Percentiles rank a stretch among this genome's conserved stretches.
Evolutionary conservation across 2,113 vertebrate genomes (phyloP).

Genomic region (Pardalotus punctatus): DNA sequence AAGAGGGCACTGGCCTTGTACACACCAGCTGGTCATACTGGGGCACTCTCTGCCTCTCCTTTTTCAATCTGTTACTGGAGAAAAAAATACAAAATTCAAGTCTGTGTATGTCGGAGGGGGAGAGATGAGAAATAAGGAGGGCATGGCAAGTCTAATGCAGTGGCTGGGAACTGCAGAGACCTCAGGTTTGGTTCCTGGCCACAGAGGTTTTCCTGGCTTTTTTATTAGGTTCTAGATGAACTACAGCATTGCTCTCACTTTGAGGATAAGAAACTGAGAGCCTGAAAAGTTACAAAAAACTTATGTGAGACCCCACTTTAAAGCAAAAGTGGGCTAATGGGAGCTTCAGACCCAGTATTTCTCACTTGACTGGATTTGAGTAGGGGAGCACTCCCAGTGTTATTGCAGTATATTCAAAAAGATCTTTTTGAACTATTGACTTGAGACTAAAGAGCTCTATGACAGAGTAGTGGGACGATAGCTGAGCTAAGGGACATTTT

Average conservation of each 20-base stretch:
- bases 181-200: not conserved
- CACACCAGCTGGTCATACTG: not conserved
- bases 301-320: not conserved
- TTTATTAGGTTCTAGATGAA: not conserved
- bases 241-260: not conserved
- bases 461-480: not conserved
- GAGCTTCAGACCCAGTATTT: not conserved
- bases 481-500: not conserved
- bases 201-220: not conserved
- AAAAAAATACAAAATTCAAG: not conserved
- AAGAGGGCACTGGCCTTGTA: not conserved
- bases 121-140: not conserved
- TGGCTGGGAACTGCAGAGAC: accelerated
- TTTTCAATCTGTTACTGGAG: not conserved
- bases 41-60: not conserved
- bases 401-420: not conserved
- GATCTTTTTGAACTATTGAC: not conserved
- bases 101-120: not conserved
- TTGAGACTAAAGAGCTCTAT: not conserved
- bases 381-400: accelerated
- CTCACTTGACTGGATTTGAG: not conserved
- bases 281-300: not conserved
- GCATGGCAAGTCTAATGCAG: not conserved
- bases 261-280: not conserved
- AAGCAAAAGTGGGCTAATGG: not conserved